These are phyloP conservation scores for Darevskia nairensis DNA, from an alignment of 2,797 vertebrate genomes.

Conservation along the genomic window DNA sequence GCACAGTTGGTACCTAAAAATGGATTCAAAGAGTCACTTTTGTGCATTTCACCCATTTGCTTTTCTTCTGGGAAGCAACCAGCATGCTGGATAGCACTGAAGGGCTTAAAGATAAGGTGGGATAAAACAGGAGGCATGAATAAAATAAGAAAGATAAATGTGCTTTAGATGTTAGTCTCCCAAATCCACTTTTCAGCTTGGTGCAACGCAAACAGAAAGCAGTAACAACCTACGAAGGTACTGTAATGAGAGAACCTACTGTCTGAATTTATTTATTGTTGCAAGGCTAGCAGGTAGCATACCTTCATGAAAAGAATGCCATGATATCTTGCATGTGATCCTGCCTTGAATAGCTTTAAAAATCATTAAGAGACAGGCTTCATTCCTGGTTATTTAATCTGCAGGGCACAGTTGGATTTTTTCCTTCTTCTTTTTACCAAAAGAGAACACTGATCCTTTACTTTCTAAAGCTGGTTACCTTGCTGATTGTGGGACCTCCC, in stretches of 20 bases:
- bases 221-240: conserved; percentile 38
- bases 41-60: conserved; percentile 42
- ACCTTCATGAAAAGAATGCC: conserved; percentile 17
- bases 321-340: background rate
- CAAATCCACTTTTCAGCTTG: conserved; percentile 40
- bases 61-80: conserved; percentile 42
- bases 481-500: background rate
- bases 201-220: conserved; percentile 50
- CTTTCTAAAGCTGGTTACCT: background rate
- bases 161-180: conserved; percentile 36
- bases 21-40: conserved; percentile 55
- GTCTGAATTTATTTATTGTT: conserved; percentile 45
- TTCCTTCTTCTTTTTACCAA: conserved; percentile 18
- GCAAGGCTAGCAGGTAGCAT: conserved; percentile 15
- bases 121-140: conserved; percentile 54
- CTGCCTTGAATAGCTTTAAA: conserved; percentile 44
- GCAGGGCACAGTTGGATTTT: background rate
- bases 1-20: conserved; percentile 55
- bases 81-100: conserved; percentile 45
- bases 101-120: conserved; percentile 50
- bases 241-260: background rate
- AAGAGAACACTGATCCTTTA: background rate
- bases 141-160: conserved; percentile 54
- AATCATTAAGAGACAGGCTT: conserved; percentile 41
- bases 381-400: conserved; percentile 25